Base-by-base conservation (phyloP, 92 coral and sea anemone species). In the Muricea muricata region DNA sequence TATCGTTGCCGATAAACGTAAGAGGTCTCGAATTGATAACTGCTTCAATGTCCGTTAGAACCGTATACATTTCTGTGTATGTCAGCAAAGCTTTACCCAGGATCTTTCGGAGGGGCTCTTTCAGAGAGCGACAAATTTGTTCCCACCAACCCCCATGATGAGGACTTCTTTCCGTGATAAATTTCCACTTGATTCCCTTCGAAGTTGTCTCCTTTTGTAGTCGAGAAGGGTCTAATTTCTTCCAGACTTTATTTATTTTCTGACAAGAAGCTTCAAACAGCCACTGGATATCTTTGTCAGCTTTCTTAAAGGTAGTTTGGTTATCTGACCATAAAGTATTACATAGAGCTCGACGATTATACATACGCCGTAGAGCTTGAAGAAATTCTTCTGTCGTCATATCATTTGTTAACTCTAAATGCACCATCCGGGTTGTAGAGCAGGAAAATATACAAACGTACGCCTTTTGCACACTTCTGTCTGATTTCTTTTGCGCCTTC, bases 321-420 rank as follows among this genome's bases (percentile, higher is more conserved):
- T 88, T 84, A 73, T 88, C 88, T 10, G 91, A 88, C 80, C 85
- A 84, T 18, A 88, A 31, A 7, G 87, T 87, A 58, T 61, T 29
- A 30, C 89, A 84, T 1, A 79, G 41, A 18, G 80, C 87, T 85
- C 89, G 18, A 1, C 85, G 75, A 41, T 69, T 69, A 24, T 30
- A 55, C 92, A 84, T 89, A 6, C 92, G 56, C 32, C 37, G 23
- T 10, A 85, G 80, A 0, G 87, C 90, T 79, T 85, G 89, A 23
- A 89, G 80, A 20, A 89, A 80, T 47, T 85, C 84, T 1, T 85
- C 80, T 0, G 92, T 89, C 11, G 86, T 50, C 56, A 84, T 24
- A 47, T 69, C 28, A 15, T 78, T 46, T 33, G 86, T 89, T 0
- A 89, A 75, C 35, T 85, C 89, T 11, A 89, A 48, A 47, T 85